Percentiles rank a stretch among this genome's conserved stretches.
Conservation (phyloP, 2,888 invertebrate species). For the Rhyacophila evoluta region DNA sequence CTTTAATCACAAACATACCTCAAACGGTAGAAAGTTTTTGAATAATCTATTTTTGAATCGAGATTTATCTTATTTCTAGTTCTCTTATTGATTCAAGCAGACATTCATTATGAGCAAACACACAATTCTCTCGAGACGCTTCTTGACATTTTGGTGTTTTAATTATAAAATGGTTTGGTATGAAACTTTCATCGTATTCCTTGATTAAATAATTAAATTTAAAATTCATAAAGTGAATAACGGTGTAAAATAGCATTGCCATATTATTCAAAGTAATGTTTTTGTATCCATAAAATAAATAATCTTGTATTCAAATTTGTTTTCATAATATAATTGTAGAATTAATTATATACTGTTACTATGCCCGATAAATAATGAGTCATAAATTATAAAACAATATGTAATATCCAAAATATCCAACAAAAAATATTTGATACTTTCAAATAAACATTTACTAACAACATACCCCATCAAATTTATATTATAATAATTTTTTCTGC, state of each 20-base stretch:
- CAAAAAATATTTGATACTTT: no score
- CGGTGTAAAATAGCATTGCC: neutral
- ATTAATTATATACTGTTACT: no score
- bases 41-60: neutral
- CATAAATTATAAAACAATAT: no score
- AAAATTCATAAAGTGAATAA: neutral
- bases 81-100: neutral
- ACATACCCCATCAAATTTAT: no score
- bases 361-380: no score
- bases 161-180: neutral
- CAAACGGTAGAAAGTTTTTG: neutral
- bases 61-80: neutral
- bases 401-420: no score
- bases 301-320: no score
- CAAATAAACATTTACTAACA: no score
- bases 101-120: neutral
- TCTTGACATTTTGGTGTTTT: neutral
- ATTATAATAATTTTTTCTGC: no score
- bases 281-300: neutral
- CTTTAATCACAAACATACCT: no score
- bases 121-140: neutral
- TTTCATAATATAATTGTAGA: no score
- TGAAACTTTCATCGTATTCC: neutral
- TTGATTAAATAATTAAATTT: neutral
- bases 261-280: neutral